Conservation (phyloP, 2,113 vertebrate genomes). For the Coryphaenoides rupestris region DNA sequence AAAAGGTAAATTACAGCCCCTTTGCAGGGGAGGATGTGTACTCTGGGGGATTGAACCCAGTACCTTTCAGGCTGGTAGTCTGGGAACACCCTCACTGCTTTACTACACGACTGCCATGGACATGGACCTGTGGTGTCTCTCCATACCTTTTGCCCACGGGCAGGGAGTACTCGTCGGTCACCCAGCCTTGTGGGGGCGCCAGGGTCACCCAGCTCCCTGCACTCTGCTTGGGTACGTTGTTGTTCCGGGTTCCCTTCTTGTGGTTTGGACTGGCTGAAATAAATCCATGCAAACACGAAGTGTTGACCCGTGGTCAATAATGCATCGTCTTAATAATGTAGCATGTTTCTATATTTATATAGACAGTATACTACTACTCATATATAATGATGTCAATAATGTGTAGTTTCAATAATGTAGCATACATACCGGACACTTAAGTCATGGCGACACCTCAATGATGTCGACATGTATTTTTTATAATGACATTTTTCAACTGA, state of each 20-base stretch:
- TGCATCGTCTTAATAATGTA: slow-evolving; percentile 20
- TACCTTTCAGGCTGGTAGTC: no score
- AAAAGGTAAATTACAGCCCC: no score
- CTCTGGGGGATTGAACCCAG: no score
- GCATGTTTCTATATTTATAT: no score
- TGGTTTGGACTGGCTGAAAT: slow-evolving; percentile 86
- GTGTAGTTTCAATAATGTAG: slow-evolving; percentile 17
- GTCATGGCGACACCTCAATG: no score
- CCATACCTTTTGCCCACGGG: slow-evolving; percentile 85
- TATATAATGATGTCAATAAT: no score
- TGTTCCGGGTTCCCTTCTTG: slow-evolving; percentile 82
- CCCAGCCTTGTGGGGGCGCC: slow-evolving; percentile 81
- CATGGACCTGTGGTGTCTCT: neutral
- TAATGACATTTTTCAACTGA: no score
- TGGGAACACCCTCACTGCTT: no score
- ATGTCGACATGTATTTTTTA: no score
- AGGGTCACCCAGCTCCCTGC: slow-evolving; percentile 82
- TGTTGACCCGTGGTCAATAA: slow-evolving; percentile 2
- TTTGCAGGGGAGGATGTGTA: no score
- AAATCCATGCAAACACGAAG: slow-evolving; percentile 17
- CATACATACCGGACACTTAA: neutral
- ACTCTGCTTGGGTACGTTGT: slow-evolving; percentile 83
- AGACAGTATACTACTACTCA: no score
- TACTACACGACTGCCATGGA: no score
- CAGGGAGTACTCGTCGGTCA: slow-evolving; percentile 80